Conservation (phyloP, 2,113 vertebrate genomes). For the Labeo catla region DNA sequence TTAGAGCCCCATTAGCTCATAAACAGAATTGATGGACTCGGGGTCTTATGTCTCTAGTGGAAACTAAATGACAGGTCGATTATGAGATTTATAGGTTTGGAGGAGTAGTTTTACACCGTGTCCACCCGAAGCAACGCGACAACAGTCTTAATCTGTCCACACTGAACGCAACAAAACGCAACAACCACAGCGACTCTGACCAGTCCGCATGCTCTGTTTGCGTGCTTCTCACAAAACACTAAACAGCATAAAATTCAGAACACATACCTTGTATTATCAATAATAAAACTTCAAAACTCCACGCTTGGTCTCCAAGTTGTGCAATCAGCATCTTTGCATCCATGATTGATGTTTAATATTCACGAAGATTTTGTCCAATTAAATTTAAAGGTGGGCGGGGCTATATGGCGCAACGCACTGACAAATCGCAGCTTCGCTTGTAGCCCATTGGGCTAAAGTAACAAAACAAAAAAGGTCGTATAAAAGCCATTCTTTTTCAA, state of each 20-base stretch:
- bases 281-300: not conserved
- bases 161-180: not conserved
- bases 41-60: slow-evolving; percentile 32
- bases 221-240: not conserved
- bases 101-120: not conserved
- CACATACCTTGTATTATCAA: not conserved
- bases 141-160: not conserved
- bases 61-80: not conserved
- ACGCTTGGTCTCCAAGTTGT: not conserved
- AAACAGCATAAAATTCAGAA: not conserved
- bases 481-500: not conserved
- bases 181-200: not conserved
- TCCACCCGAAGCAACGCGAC: not conserved
- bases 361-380: not conserved
- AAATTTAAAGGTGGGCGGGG: not conserved
- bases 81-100: not conserved
- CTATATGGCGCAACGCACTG: not conserved
- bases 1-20: slow-evolving; percentile 50
- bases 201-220: not conserved
- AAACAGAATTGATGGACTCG: slow-evolving; percentile 45
- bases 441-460: not conserved
- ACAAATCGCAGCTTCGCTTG: not conserved
- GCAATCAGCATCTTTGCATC: not conserved
- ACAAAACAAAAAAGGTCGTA: not conserved
- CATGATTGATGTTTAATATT: not conserved